These are phyloP conservation scores for Dinomys branickii DNA, from an alignment of 2,113 vertebrate species.

Conservation along the genomic window DNA sequence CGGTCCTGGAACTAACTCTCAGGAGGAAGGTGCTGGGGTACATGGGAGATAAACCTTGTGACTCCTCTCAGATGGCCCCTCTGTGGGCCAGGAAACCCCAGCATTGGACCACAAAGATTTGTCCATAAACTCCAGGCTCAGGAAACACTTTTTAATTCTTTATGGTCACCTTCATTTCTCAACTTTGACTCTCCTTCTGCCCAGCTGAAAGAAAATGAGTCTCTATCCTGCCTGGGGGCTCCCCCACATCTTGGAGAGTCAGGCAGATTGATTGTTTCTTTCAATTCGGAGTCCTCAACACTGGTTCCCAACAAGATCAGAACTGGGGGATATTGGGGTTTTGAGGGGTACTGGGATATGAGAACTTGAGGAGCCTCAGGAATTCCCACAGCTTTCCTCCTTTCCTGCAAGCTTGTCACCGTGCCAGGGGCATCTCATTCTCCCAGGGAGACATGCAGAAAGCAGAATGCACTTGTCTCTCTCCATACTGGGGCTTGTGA, in stretches of 20 bases:
- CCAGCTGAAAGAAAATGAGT: not conserved
- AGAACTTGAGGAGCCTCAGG: not conserved
- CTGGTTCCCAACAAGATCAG: not conserved
- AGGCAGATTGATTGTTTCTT: not conserved
- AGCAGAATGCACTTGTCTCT: not conserved
- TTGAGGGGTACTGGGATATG: not conserved
- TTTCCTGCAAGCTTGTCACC: too few relatives aligned
- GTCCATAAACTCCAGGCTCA: too few relatives aligned
- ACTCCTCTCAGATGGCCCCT: accelerated
- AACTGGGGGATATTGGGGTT: not conserved
- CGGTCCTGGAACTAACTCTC: not conserved
- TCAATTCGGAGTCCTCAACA: not conserved
- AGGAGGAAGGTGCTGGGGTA: accelerated
- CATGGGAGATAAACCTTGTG: not conserved
- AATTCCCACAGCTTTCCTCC: not conserved
- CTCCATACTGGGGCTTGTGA: not conserved
- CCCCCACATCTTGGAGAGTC: not conserved
- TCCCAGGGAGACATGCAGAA: not conserved
- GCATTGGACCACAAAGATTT: accelerated
- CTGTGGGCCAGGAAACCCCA: accelerated
- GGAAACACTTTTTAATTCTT: not conserved
- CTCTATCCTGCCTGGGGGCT: not conserved
- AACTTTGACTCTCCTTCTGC: not conserved
- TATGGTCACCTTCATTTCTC: not conserved
- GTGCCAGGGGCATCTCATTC: not conserved